Percentiles rank a stretch among this genome's conserved stretches.
Conservation (phyloP, 2,888 invertebrate genomes). For the Pollenia amentaria region DNA sequence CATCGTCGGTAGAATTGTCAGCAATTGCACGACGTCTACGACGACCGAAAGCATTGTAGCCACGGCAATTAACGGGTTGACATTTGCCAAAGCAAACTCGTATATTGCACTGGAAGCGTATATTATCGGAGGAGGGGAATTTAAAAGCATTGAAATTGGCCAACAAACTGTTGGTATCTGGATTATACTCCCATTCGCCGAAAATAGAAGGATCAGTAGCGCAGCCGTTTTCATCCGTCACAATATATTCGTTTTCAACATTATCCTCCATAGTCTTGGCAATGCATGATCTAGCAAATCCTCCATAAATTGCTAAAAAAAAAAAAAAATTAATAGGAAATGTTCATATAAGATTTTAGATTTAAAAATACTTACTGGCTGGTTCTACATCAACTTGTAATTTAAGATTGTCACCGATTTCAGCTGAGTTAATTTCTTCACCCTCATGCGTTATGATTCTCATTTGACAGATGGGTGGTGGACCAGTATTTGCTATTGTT, state of each 20-base stretch:
- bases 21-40: conserved; percentile 88
- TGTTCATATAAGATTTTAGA: background rate
- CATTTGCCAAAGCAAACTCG: conserved; percentile 97
- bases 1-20: conserved; percentile 82
- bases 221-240: conserved; percentile 97
- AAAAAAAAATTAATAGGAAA: background rate
- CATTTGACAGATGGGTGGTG: conserved; percentile 96
- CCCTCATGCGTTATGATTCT: conserved; percentile 94
- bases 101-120: conserved; percentile 97
- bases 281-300: conserved; percentile 96
- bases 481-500: conserved; percentile 97
- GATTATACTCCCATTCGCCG: conserved; percentile 96
- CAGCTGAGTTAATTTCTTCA: conserved; percentile 94
- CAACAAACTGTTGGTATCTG: conserved; percentile 92
- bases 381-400: conserved; percentile 94
- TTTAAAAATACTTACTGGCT: conserved; percentile 85
- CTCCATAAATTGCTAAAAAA: conserved; percentile 92
- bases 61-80: conserved; percentile 97
- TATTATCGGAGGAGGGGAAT: conserved; percentile 97
- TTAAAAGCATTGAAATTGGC: conserved; percentile 97
- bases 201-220: conserved; percentile 96
- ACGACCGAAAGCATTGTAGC: conserved; percentile 95
- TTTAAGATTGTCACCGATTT: conserved; percentile 95
- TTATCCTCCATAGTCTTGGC: conserved; percentile 96
- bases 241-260: conserved; percentile 95